These are phyloP conservation scores for Kryphioiulus occultus DNA, from an alignment of 2,888 invertebrate species.

Conservation along the genomic window DNA sequence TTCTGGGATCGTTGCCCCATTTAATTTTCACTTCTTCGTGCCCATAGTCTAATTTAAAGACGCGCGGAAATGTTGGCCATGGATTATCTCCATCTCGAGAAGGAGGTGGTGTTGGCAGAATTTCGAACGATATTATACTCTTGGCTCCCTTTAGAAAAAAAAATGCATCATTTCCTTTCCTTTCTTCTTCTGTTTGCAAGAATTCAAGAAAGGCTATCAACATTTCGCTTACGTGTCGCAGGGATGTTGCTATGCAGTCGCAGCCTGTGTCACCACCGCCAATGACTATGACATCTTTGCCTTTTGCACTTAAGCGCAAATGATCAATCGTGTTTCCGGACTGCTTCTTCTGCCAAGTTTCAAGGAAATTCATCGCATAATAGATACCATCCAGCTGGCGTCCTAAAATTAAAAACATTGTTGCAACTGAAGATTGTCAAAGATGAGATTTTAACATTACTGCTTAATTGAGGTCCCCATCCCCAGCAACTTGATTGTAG, in stretches of 20 bases:
- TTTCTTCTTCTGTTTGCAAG: no score
- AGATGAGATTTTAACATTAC: no score
- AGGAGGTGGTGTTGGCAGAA: constrained; percentile 88
- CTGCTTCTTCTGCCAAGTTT: constrained; percentile 95
- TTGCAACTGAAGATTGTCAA: constrained; percentile 20
- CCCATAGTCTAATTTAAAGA: constrained; percentile 97
- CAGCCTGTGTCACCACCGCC: constrained; percentile 89
- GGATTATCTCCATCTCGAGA: constrained; percentile 88
- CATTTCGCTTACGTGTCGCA: constrained; percentile 71
- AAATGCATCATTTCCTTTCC: neutral
- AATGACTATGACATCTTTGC: constrained; percentile 93
- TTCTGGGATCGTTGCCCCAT: constrained; percentile 90
- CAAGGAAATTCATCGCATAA: constrained; percentile 97
- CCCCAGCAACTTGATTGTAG: no score
- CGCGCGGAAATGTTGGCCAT: constrained; percentile 98
- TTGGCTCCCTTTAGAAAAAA: constrained; percentile 78
- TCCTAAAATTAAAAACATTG: constrained; percentile 69
- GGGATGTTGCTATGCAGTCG: constrained; percentile 97
- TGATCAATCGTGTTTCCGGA: constrained; percentile 69
- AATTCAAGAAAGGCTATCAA: neutral
- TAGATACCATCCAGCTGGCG: constrained; percentile 91
- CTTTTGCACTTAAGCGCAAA: constrained; percentile 78
- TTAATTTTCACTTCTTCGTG: constrained; percentile 95
- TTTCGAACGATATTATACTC: constrained; percentile 94
- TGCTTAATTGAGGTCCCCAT: no score